Conservation (phyloP, 2,797 vertebrate species). For the Gymnopithys bicolor region DNA sequence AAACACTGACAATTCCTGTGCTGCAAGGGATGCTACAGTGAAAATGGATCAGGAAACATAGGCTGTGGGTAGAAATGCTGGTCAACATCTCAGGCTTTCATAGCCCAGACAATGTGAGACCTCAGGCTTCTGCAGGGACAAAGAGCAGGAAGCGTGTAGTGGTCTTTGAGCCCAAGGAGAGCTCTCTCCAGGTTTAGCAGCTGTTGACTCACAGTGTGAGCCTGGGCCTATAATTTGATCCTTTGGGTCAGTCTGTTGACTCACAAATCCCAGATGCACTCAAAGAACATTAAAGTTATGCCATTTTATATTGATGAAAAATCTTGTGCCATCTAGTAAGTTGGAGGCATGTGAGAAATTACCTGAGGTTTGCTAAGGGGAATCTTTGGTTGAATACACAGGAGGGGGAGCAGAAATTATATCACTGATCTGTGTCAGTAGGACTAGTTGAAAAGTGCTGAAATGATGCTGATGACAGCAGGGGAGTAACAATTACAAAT, state of each 20-base stretch:
- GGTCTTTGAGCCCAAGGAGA: background rate
- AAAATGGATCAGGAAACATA: background rate
- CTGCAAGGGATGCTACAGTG: background rate
- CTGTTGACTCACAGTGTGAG: background rate
- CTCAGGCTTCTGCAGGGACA: background rate
- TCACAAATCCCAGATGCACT: background rate
- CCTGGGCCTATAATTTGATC: background rate
- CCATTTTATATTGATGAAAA: background rate
- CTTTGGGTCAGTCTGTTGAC: background rate
- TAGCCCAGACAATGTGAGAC: background rate
- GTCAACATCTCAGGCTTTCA: background rate
- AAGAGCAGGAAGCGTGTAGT: background rate
- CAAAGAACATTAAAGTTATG: background rate
- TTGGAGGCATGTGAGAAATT: background rate
- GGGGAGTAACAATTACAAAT: background rate
- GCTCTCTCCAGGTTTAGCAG: background rate
- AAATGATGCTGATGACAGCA: background rate
- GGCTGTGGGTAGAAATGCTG: background rate
- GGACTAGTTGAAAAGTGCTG: background rate
- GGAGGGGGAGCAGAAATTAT: background rate
- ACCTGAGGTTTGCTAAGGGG: background rate
- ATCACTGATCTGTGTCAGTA: background rate
- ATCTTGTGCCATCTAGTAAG: background rate
- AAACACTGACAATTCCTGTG: background rate
- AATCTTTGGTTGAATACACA: background rate